Evolutionary conservation across 2,888 invertebrate genomes (phyloP).

Genomic region (Macrophya annulata): DNA sequence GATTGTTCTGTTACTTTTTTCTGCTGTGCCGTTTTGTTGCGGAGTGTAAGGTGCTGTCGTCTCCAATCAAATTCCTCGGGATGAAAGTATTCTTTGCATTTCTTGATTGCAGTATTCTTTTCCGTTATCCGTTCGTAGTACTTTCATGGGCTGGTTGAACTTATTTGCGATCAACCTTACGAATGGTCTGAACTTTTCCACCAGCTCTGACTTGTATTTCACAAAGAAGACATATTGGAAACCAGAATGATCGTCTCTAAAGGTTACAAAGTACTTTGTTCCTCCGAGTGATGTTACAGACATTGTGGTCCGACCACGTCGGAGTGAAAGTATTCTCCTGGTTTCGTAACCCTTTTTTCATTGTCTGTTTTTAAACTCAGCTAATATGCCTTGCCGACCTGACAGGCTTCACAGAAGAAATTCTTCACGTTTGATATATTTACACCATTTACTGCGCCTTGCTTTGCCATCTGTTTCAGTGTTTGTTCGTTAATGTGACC

Average conservation of each 20-base stretch:
- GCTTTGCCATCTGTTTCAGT: background rate
- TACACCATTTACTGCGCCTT: background rate
- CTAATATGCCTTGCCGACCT: constrained; percentile 62
- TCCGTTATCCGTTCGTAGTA: constrained; percentile 54
- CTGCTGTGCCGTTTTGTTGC: constrained; percentile 60
- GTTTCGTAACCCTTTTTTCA: background rate
- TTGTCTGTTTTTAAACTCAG: background rate
- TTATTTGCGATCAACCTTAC: background rate
- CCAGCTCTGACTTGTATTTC: background rate
- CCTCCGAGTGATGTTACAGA: constrained; percentile 12
- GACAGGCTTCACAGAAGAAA: constrained; percentile 62
- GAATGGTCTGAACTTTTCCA: background rate
- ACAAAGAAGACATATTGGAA: background rate
- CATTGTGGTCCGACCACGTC: constrained; percentile 7
- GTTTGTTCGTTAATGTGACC: background rate
- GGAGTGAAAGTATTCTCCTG: constrained; percentile 1
- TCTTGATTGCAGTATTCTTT: constrained; percentile 56
- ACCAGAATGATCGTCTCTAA: background rate
- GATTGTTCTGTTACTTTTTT: constrained; percentile 55
- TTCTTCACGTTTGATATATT: background rate
- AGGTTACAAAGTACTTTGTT: background rate
- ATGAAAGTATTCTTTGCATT: constrained; percentile 47
- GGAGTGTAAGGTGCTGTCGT: constrained; percentile 61
- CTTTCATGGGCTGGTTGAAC: background rate
- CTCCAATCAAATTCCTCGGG: constrained; percentile 56